Evolutionary conservation across 1,140 invertebrate genomes (phyloP).

Genomic region (Argopecten irradians): DNA sequence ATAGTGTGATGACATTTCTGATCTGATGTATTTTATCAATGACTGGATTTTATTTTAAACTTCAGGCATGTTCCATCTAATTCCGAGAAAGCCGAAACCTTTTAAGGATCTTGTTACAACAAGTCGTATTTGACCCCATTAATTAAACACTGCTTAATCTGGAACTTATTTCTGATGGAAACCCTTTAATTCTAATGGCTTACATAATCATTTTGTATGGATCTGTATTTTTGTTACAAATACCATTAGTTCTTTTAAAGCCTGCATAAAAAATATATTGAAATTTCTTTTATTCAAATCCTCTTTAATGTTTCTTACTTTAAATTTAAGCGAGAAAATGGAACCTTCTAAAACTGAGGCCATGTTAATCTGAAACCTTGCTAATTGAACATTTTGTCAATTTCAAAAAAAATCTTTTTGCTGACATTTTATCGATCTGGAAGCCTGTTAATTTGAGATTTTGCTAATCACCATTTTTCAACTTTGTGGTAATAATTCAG

Average conservation of each 20-base stretch:
- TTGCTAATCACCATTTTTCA: too few relatives aligned
- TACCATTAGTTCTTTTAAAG: not conserved
- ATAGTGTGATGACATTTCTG: not conserved
- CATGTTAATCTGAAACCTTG: not conserved
- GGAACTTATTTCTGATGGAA: not conserved
- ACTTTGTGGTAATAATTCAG: not conserved
- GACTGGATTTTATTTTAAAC: not conserved
- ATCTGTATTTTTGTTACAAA: too few relatives aligned
- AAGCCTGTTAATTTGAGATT: not conserved
- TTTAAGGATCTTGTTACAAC: not conserved
- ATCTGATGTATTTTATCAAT: not conserved
- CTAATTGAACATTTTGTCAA: not conserved
- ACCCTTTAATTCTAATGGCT: not conserved
- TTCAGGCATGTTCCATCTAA: not conserved
- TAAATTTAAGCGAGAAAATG: not conserved
- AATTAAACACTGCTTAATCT: not conserved
- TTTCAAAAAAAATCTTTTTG: too few relatives aligned
- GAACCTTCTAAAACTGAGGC: not conserved
- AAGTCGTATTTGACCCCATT: not conserved
- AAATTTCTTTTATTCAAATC: not conserved
- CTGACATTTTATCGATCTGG: not conserved
- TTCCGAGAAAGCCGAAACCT: not conserved
- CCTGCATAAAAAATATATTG: not conserved
- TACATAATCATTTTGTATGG: too few relatives aligned
- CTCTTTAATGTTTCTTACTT: too few relatives aligned